Base-by-base conservation (phyloP, 2,888 invertebrate genomes). In the Agrotis ipsilon region DNA sequence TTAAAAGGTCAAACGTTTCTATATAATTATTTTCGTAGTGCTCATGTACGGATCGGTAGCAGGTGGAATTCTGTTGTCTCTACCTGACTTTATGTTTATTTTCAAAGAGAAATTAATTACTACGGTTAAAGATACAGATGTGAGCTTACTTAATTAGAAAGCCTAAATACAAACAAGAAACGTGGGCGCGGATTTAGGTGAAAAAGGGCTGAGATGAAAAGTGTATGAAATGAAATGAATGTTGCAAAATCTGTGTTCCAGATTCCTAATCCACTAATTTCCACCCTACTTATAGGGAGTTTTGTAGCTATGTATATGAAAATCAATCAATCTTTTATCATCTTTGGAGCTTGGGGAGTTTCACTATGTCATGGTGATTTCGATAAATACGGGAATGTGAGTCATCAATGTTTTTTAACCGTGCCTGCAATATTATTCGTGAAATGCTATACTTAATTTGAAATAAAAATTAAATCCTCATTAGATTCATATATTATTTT, bases 301-400 rank as follows among this genome's bases (percentile, higher is more conserved):
- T 39, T 9, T 21, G 7, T 64, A n/a, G 13, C 6, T 63, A 51
- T 27, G 39, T 39, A 43, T 48, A 45, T 55, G 43, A 21, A 60
- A 43, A 48, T 24, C 27, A 27, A 61, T 72, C 57, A 78, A 57
- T 58, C 39, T 72, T 43, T 19, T n/a, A 48, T 16, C 3, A 58
- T 61, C 27, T 21, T 61, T 43, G 21, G n/a, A 78, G 55, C 45
- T 51, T 52, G 32, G 11, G 24, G 49, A 19, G 18, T 14, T 49
- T 49, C 19, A 45, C n/a, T 78, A 55, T n/a, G n/a, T 60, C 48
- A 49, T 71, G 43, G 45, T 72, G 58, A 72, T 77, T 77, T 70
- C 9, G 45, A 24, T 16, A 51, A 39, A 19, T 32, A 32, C 6
- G 2, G 2, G 24, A 45, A 57, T 32, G 67, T 72, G 49, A 76